Base-by-base conservation (phyloP, 2,888 invertebrate genomes). In the Phaonia tiefii region DNA sequence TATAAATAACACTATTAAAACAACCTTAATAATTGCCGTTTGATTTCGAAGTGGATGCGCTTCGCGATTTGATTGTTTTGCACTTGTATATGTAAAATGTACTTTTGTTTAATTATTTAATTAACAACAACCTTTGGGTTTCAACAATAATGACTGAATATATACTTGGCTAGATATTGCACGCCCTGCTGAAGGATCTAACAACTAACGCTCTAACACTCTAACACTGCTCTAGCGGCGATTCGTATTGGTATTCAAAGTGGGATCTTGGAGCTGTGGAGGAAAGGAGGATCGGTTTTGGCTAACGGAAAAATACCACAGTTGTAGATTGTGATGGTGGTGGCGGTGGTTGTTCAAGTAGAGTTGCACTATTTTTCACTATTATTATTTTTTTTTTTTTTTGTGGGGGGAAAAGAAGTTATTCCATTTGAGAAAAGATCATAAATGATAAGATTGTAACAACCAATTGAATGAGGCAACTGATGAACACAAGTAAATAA, bases 21-120 rank as follows among this genome's bases (percentile, higher is more conserved):
- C 81, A 81, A 81, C 82, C 82, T 69, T 77, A 70, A 54, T 63
- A 63, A 63, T 63, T 63, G 63, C 63, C 63, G 10, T 63, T 63
- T 58, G 58, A 58, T 58, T 39, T 60, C 5, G 31, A 31, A 31
- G 31, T 31, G 31, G 31, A 31, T 31, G 31, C 31, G 31, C 31
- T 31, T 31, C 31, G 3, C 31, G 31, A 5, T 31, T 31, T 31
- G 31, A 31, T 31, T 31, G 31, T 31, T 31, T 31, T 31, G 31
- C 31, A 31, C 31, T 31, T 31, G 31, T 31, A 31, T 22, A 25
- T 25, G 37, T 22, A 39, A 60, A 63, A 20, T 20, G 15, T 31
- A 60, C 17, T 63, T 20, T 42, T 63, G 17, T 42, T 37, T 60
- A n/a, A n/a, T n/a, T n/a, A 22, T 63, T 39, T 11, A 10, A 42